Conservation (phyloP, 2,888 invertebrate species). For the Trilocha varians region DNA sequence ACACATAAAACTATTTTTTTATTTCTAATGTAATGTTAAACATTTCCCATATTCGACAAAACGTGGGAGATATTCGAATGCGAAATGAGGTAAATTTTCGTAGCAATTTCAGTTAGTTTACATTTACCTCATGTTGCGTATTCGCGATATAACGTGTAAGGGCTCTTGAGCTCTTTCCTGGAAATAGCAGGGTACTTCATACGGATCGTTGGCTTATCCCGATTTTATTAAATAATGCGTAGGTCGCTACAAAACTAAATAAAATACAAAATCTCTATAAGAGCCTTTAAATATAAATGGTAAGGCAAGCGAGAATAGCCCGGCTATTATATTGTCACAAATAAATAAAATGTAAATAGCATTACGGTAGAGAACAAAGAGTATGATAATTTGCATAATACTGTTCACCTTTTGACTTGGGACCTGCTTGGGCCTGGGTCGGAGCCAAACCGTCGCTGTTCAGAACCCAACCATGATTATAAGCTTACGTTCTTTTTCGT, state of each 20-base stretch:
- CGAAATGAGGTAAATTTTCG: neutral
- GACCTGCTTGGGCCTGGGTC: constrained; percentile 48
- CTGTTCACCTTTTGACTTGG: constrained; percentile 63
- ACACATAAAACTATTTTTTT: too few relatives aligned
- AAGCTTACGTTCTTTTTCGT: constrained; percentile 38
- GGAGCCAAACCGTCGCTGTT: constrained; percentile 61
- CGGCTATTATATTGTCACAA: constrained; percentile 45
- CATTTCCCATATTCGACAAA: neutral
- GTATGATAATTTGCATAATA: constrained; percentile 66
- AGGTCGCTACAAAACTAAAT: neutral
- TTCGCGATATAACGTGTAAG: neutral
- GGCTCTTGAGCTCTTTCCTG: neutral
- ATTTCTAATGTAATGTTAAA: too few relatives aligned
- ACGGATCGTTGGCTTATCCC: neutral
- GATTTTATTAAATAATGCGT: neutral
- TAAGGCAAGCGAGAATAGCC: constrained; percentile 29
- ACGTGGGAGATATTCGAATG: neutral
- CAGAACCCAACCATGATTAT: constrained; percentile 53
- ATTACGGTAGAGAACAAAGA: constrained; percentile 61
- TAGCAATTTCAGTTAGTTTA: neutral
- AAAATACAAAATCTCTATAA: constrained; percentile 13
- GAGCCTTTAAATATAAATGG: constrained; percentile 35
- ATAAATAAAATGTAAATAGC: constrained; percentile 66
- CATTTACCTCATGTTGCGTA: neutral
- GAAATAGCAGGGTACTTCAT: neutral